Evolutionary conservation across 2,797 vertebrate species (phyloP), one percentile per base, ranked within the genome.

Genomic region (Bradypodion ventrale): DNA sequence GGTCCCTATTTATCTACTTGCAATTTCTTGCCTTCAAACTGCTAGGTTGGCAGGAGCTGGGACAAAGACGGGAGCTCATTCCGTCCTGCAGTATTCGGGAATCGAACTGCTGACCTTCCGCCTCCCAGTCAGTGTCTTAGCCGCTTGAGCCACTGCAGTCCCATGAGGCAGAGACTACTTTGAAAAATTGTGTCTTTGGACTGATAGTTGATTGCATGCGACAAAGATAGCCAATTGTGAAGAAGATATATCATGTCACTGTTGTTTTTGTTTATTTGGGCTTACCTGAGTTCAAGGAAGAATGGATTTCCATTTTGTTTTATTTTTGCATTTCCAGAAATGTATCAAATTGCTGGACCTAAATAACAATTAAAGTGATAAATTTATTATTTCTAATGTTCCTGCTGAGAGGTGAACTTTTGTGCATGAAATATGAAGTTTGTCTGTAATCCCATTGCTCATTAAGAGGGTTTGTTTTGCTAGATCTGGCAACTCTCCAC

Each of bases 321-420:
- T 77, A 4, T 32, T 29, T 40, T 29, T 40, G 49, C n/a, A 7
- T 87, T 60, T 88, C 46, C 63, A 87, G 82, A 84, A 75, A 85
- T 6, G 49, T 80, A 42, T 83, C 89, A 19, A 4, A 23, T 52
- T 21, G 60, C 85, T 9, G 2, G 65, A 32, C 29, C 78, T 52
- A 76, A 79, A 75, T 86, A 32, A 46, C 85, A 91, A 91, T 90
- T 89, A 49, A 73, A 46, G 12, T 77, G 86, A 86, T 49, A 82
- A 15, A 1, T 89, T 70, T 90, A 91, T 89, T 92, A 60, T 82
- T 87, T 90, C 68, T 85, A 75, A 72, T 73, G 12, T 13, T 83
- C 87, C 88, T 83, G 83, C 90, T 82, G 78, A 49, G 83, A 37
- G 8, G 77, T 83, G 89, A 89, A 92, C 90, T 89, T 86, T 84